These are phyloP conservation scores for Eupithecia abbreviata DNA, from an alignment of 2,888 invertebrate genomes.

Conservation along the genomic window DNA sequence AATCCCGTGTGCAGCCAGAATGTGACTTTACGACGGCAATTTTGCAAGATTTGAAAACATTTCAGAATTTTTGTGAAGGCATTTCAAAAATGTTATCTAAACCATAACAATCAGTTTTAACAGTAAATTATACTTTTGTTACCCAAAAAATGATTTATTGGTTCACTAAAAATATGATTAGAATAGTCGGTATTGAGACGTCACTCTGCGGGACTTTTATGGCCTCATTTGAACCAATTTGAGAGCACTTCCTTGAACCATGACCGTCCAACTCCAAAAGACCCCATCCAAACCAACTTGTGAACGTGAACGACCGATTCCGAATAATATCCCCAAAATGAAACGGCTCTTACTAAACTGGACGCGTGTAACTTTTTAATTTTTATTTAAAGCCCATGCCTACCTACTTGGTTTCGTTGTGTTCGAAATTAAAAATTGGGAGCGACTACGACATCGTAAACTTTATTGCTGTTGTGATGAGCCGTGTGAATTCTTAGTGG, in stretches of 20 bases:
- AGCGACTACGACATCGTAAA: slow-evolving; percentile 69
- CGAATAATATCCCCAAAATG: slow-evolving; percentile 36
- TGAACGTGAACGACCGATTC: slow-evolving; percentile 32
- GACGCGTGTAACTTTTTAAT: slow-evolving; percentile 53
- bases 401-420: slow-evolving; percentile 55
- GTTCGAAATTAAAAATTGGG: slow-evolving; percentile 66
- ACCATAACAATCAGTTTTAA: slow-evolving; percentile 56
- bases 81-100: slow-evolving; percentile 45
- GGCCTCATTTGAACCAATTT: slow-evolving; percentile 74
- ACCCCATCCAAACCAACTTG: slow-evolving; percentile 48
- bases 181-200: slow-evolving; percentile 69
- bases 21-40: neutral
- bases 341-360: slow-evolving; percentile 50
- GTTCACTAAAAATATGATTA: slow-evolving; percentile 77
- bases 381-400: slow-evolving; percentile 53
- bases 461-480: slow-evolving; percentile 70
- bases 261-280: slow-evolving; percentile 59
- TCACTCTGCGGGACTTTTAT: slow-evolving; percentile 76
- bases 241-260: slow-evolving; percentile 74
- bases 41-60: neutral
- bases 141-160: slow-evolving; percentile 65
- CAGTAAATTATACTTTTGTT: slow-evolving; percentile 60
- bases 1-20: neutral
- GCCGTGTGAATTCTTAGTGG: slow-evolving; percentile 69
- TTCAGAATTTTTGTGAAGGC: neutral